phyloP scores from a whole-genome alignment of 2,113 vertebrate genomes.

The Tamias sibiricus region DNA sequence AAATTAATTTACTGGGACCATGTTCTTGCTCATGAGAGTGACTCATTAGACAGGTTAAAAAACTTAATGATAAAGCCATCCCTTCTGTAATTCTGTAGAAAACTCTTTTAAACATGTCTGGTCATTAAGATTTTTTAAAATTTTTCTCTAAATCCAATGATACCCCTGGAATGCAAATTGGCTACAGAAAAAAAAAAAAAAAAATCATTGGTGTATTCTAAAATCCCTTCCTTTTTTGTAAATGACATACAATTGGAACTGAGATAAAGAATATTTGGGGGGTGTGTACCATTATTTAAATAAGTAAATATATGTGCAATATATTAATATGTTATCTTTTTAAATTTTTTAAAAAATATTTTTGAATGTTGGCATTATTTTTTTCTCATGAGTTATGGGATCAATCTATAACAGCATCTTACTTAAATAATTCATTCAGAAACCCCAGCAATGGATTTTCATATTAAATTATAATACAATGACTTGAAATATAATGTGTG shows the following conservation, averaged over 20 bases:
- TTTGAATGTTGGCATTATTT: not conserved
- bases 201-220: not conserved
- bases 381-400: not conserved
- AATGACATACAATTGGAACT: conserved; percentile 70
- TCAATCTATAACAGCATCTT: not conserved
- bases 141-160: not conserved
- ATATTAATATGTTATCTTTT: not conserved
- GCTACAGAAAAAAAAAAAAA: too few relatives aligned
- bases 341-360: not conserved
- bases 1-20: not conserved
- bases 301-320: not conserved
- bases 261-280: conserved; percentile 19
- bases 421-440: not conserved
- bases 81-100: not conserved
- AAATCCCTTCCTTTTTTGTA: conserved; percentile 57
- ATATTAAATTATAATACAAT: not conserved
- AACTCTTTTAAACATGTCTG: not conserved
- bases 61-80: not conserved
- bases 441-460: not conserved
- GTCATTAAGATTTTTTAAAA: too few relatives aligned
- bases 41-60: not conserved
- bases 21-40: not conserved
- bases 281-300: conserved; percentile 45
- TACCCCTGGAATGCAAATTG: not conserved
- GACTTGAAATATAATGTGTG: not conserved